Base-by-base conservation (phyloP, 2,888 invertebrate species). In the Phaonia tiefii region DNA sequence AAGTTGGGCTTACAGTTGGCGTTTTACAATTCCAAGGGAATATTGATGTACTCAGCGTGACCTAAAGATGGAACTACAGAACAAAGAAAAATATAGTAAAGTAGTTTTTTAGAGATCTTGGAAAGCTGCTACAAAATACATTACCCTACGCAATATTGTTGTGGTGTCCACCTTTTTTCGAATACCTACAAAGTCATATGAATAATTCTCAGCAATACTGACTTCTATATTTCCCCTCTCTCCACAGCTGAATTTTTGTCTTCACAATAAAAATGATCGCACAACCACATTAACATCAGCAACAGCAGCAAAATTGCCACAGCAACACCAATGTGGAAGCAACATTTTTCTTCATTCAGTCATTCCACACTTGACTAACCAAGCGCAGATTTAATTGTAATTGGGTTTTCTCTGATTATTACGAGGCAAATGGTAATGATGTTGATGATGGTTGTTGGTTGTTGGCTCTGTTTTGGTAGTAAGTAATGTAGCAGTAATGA, bases 361-460 rank as follows among this genome's bases (percentile, higher is more conserved):
- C 37, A 15, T 78, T 74, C 81, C 78, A 71, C 85, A 86, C 86
- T 86, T 88, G 88, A 86, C 85, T 86, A 86, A 83, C 86, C 88
- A 87, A 87, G 88, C 88, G 85, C 84, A 84, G 85, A 86, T 86
- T 86, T 86, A 86, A 87, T 87, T 86, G 84, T 85, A 86, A 86
- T 87, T 86, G 84, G 79, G 80, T 86, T 31, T 3, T 86, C 63
- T 63, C 20, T 31, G 63, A 22, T 63, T 75, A 37, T 71, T 54
- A 67, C 67, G 54, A 31, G 60, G 37, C 37, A 60, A 20, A 17
- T 58, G 39, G 10, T 60, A 37, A 31, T 60, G 10, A 39, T 39
- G 60, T 60, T 39, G 17, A 8, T 7, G 10, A 60, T 39, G 17
- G 15, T 58, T 2, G 17, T 37, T 58, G n/a, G 60, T 37, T 31